These are phyloP conservation scores for Xanthorhoe designata DNA, from an alignment of 2,888 invertebrate species.

Conservation along the genomic window DNA sequence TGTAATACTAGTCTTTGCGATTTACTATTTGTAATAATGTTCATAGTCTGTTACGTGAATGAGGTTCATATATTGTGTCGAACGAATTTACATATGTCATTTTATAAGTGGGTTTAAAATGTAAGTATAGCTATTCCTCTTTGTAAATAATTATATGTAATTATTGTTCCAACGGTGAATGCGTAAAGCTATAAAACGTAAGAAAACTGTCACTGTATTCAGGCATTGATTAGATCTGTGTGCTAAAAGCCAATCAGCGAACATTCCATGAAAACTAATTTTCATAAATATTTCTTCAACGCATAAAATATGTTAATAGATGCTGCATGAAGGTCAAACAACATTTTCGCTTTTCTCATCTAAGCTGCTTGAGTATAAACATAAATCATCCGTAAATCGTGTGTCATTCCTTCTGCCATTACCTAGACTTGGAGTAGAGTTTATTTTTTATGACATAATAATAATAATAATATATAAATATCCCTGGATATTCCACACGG, in stretches of 20 bases:
- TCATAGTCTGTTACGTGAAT: too few species aligned
- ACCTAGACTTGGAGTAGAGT: background rate
- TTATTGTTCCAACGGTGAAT: background rate
- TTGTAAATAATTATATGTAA: too few species aligned
- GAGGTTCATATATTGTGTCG: too few species aligned
- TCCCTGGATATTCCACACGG: too few species aligned
- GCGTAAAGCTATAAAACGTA: slow-evolving; percentile 23
- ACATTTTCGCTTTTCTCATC: background rate
- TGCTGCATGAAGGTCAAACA: slow-evolving; percentile 47
- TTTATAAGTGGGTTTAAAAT: background rate
- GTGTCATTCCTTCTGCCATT: background rate
- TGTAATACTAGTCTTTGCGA: slow-evolving; percentile 18
- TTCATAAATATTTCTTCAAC: slow-evolving; percentile 37
- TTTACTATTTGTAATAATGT: slow-evolving; percentile 15
- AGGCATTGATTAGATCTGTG: slow-evolving; percentile 28
- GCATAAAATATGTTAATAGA: slow-evolving; percentile 61
- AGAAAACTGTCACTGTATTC: slow-evolving; percentile 30
- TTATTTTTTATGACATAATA: too few species aligned
- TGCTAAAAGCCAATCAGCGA: slow-evolving; percentile 33
- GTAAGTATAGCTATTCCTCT: background rate
- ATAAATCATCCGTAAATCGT: background rate
- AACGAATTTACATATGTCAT: background rate
- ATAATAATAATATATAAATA: too few species aligned
- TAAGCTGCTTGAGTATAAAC: background rate
- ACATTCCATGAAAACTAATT: slow-evolving; percentile 36